A percentile compares a stretch with the other conserved stretches of the same genome.
phyloP scores from a whole-genome alignment of 2,888 invertebrate genomes.

The Pterostichus niger region DNA sequence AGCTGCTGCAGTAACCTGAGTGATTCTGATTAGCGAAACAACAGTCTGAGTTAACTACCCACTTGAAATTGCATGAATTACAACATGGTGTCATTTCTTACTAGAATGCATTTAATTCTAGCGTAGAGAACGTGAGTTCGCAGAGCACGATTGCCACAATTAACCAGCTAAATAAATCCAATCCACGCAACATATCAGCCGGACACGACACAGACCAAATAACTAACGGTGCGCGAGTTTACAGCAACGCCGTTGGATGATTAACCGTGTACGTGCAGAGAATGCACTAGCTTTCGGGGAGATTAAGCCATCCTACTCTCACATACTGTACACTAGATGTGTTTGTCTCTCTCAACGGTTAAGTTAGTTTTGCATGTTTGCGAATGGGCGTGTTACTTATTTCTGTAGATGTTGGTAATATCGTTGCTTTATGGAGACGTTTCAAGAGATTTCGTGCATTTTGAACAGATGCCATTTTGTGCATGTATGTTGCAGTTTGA shows the following conservation, averaged over 20 bases:
- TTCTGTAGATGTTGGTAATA: conserved; percentile 24
- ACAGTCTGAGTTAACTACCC: conserved; percentile 18
- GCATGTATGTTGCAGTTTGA: conserved; percentile 40
- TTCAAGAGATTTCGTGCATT: conserved; percentile 53
- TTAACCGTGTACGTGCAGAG: conserved; percentile 30
- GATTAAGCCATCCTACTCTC: not conserved
- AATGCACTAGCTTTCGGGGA: conserved; percentile 3
- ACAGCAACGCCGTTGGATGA: conserved; percentile 15
- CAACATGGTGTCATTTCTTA: conserved; percentile 35
- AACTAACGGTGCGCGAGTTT: conserved; percentile 16
- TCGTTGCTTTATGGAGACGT: conserved; percentile 43
- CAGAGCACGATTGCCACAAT: conserved; percentile 30
- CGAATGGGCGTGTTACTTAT: not conserved
- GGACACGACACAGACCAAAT: conserved; percentile 2
- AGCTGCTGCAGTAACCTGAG: not conserved
- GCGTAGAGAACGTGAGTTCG: conserved; percentile 13
- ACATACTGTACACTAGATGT: not conserved
- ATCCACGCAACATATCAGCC: conserved; percentile 8
- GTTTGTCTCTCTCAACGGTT: conserved; percentile 6
- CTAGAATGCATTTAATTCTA: conserved; percentile 41
- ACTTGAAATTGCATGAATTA: conserved; percentile 40
- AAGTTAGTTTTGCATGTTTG: conserved; percentile 48
- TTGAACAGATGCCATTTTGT: conserved; percentile 51
- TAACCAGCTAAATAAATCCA: conserved; percentile 49
- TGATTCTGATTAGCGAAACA: conserved; percentile 13